Evolutionary conservation across 2,113 vertebrate genomes (phyloP).

Genomic region (Syngnathoides biaculeatus): DNA sequence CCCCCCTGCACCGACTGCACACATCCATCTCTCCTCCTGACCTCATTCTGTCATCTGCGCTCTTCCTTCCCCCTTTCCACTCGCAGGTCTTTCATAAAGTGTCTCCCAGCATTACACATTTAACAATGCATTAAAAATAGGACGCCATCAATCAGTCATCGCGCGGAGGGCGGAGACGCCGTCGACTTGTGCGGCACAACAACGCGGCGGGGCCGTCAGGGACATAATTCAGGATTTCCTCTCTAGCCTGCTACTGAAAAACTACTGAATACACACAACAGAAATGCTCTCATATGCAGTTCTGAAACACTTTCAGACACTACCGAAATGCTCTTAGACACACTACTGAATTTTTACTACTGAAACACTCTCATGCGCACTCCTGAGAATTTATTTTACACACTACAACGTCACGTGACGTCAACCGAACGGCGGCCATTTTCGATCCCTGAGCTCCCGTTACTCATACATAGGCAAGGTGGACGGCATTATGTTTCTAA

Average conservation of each 20-base stretch:
- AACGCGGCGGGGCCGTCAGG: background rate
- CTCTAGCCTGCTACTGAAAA: background rate
- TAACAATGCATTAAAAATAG: slow-evolving; percentile 77
- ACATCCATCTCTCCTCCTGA: slow-evolving; percentile 58
- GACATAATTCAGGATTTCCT: background rate
- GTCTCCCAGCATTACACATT: slow-evolving; percentile 76
- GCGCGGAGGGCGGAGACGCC: slow-evolving; percentile 56
- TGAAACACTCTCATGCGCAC: no score
- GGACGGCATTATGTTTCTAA: no score
- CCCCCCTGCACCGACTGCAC: no score
- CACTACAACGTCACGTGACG: no score
- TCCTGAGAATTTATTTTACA: no score
- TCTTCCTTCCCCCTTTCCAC: slow-evolving; percentile 62
- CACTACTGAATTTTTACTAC: no score
- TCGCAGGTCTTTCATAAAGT: slow-evolving; percentile 74
- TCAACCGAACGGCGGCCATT: no score
- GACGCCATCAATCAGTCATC: slow-evolving; percentile 76
- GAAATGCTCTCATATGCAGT: background rate
- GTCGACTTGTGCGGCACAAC: slow-evolving; percentile 17
- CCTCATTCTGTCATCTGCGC: slow-evolving; percentile 74
- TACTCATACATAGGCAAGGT: no score
- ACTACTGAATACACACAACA: background rate
- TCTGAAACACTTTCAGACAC: background rate
- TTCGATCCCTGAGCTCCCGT: no score
- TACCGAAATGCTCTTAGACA: background rate